A percentile compares a stretch with the other conserved stretches of the same genome.
phyloP scores from a whole-genome alignment of 92 coral and sea anemone species.

The Epizoanthus rinbou region DNA sequence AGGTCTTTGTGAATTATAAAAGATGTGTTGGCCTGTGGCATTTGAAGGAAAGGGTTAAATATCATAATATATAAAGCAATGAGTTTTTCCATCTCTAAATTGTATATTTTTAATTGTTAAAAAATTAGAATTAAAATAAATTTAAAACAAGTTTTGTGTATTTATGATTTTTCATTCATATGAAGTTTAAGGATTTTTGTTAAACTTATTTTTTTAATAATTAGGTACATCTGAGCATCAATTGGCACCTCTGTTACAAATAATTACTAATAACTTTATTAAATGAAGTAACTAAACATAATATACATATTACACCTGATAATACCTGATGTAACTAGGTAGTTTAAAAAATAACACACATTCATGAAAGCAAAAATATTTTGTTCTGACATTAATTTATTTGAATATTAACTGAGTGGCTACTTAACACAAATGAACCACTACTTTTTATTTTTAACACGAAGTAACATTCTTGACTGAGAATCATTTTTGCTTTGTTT shows the following conservation, averaged over 20 bases:
- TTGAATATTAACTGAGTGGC: neutral
- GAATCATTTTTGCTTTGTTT: slow-evolving; percentile 7
- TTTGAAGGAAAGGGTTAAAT: slow-evolving; percentile 1
- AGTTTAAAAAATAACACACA: slow-evolving; percentile 4
- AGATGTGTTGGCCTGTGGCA: slow-evolving; percentile 7
- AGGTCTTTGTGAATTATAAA: slow-evolving; percentile 11
- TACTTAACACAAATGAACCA: slow-evolving; percentile 9
- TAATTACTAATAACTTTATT: neutral
- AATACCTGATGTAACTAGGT: too few species aligned
- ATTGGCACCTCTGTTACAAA: neutral
- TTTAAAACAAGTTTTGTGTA: slow-evolving; percentile 11
- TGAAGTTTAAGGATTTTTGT: slow-evolving; percentile 3
- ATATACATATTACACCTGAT: too few species aligned
- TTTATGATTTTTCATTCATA: slow-evolving; percentile 11
- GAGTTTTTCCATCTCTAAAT: slow-evolving; percentile 4
- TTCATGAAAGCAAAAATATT: slow-evolving; percentile 9
- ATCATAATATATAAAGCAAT: slow-evolving; percentile 11
- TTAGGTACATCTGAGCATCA: neutral
- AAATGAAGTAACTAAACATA: too few species aligned
- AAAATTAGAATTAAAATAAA: too few species aligned
- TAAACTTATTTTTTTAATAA: neutral
- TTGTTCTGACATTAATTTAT: neutral
- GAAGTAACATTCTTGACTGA: slow-evolving; percentile 16
- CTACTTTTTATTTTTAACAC: slow-evolving; percentile 12
- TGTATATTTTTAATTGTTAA: too few species aligned